Conservation (phyloP, 2,113 vertebrate species). For the Leuciscus idus region DNA sequence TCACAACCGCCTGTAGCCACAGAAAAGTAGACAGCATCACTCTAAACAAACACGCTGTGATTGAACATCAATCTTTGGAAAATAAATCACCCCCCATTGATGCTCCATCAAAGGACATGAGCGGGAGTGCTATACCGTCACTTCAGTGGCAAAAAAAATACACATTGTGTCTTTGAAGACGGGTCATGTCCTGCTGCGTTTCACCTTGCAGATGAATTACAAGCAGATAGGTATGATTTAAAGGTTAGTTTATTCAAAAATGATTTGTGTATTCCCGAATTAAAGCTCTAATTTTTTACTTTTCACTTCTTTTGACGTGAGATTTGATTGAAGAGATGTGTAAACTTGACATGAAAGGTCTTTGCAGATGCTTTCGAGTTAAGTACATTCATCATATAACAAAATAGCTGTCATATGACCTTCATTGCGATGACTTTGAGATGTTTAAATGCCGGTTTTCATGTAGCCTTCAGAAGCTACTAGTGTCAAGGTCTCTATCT, state of each 20-base stretch:
- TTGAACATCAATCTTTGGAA: slow-evolving; percentile 14
- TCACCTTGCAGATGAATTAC: slow-evolving; percentile 27
- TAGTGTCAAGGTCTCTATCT: not conserved
- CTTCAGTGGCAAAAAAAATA: not conserved
- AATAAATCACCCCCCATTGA: slow-evolving; percentile 16
- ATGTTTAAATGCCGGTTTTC: not conserved
- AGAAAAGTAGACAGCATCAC: not conserved
- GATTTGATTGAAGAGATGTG: not conserved
- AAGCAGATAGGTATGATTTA: slow-evolving; percentile 23
- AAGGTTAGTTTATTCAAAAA: slow-evolving; percentile 27
- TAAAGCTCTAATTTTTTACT: not conserved
- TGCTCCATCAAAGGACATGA: slow-evolving; percentile 15
- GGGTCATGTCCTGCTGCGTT: not conserved
- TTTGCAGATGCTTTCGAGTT: not conserved
- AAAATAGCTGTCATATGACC: slow-evolving; percentile 2
- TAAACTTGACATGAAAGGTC: not conserved
- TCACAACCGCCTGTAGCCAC: not conserved
- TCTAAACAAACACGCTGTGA: slow-evolving; percentile 15
- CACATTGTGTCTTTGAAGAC: not conserved
- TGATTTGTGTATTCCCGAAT: not conserved
- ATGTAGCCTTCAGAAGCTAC: not conserved
- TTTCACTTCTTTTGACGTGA: not conserved
- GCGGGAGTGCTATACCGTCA: not conserved
- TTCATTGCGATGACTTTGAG: slow-evolving; percentile 1
- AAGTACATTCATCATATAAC: not conserved